Base-by-base conservation (phyloP, 2,113 vertebrate genomes). In the Alexandromys fortis region DNA sequence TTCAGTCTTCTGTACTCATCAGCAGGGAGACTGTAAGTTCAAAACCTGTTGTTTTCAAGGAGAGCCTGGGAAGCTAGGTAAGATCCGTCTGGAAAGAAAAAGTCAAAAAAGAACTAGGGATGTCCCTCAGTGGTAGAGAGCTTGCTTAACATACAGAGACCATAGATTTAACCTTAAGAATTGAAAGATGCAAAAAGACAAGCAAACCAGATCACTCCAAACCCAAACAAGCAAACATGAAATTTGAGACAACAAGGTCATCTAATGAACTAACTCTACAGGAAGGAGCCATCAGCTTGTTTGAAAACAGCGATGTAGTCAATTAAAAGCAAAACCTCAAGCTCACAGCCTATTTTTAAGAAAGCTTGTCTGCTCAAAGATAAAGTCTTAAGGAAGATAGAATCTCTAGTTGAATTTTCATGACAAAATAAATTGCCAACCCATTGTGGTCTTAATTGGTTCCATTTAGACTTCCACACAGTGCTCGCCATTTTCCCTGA, bases 331-430 rank as follows among this genome's bases (percentile, higher is more conserved):
- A 81, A 33, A 58, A 21, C 52, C 33, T 10, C 52, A 81, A 3
- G 5, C n/a, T 81, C 24, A 30, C 35, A 11, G 30, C 16, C 52
- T 79, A 55, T 12, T 52, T 55, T 79, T 24, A 81, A 81, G 33
- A 58, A 5, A 81, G 17, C 10, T 11, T 13, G 13, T 75, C 19
- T 33, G 67, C 33, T 35, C 67, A 68, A n/a, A 17, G 10, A 55
- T 58, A n/a, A n/a, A 7, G 11, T 81, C 52, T 58, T n/a, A 55
- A 58, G 6, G 49, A 81, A 81, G 10, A 81, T 81, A 58, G 33
- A 79, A 35, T 55, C 33, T 16, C 58, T 11, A 95, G 35, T 61
- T 97, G 68, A 89, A 61, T 82, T 92, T 95, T 86, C 67, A 55
- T 79, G 67, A 76, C 70, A 93, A 97, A 95, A 83, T 93, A 73